Conservation (phyloP, 23 tunicate species). For the Halocynthia aurantium region DNA sequence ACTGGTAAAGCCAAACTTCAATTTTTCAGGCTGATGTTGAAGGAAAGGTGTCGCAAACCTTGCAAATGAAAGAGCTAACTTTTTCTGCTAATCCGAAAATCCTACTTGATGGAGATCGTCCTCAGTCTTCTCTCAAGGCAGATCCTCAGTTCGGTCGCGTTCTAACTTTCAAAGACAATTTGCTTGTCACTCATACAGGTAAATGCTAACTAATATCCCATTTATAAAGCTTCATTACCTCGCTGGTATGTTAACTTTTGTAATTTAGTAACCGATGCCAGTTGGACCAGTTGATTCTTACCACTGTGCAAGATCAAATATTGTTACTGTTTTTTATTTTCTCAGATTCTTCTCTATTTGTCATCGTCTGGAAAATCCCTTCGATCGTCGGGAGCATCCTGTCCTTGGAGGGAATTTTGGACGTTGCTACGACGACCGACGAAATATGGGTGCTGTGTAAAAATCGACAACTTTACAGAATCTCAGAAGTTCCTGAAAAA, state of each 20-base stretch:
- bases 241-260: too few relatives aligned
- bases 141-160: constrained; percentile 18
- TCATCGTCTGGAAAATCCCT: constrained; percentile 20
- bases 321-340: background rate
- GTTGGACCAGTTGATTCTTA: background rate
- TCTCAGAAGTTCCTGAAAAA: constrained; percentile 27
- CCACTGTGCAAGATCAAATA: background rate
- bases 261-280: too few relatives aligned
- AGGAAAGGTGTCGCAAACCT: constrained; percentile 31
- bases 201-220: too few relatives aligned
- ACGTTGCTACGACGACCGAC: constrained; percentile 28
- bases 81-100: background rate
- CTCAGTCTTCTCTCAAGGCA: background rate
- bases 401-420: constrained; percentile 7
- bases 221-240: too few relatives aligned
- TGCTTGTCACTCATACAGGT: background rate
- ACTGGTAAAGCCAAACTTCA: too few relatives aligned
- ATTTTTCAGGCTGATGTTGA: constrained; percentile 12
- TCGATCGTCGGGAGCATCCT: constrained; percentile 15
- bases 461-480: constrained; percentile 24
- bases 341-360: constrained; percentile 31
- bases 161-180: background rate
- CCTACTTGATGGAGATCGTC: background rate
- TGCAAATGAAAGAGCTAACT: constrained; percentile 23
- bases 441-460: constrained; percentile 38